Conservation (phyloP, 2,113 vertebrate species). For the Romanogobio albipinnatus region DNA sequence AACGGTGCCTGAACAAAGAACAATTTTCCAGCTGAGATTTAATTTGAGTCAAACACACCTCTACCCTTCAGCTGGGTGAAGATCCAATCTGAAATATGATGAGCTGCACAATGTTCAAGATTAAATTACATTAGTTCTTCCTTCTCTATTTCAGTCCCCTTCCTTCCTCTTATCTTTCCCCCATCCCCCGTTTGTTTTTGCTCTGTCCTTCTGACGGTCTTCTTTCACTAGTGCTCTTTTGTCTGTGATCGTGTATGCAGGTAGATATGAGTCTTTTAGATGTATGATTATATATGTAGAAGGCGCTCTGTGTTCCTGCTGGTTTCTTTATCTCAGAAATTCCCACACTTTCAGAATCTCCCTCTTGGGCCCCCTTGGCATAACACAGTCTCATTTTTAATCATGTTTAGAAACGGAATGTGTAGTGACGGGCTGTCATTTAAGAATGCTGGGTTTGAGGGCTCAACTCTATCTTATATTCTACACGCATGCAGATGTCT, state of each 20-base stretch:
- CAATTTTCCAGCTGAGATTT: constrained; percentile 24
- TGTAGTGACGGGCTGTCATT: constrained; percentile 35
- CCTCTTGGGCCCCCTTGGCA: constrained; percentile 18
- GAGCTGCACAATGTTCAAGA: constrained; percentile 6
- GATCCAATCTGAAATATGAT: constrained; percentile 40
- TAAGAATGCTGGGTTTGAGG: not conserved
- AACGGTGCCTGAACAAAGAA: not conserved
- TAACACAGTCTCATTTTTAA: not conserved
- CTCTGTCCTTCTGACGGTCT: not conserved
- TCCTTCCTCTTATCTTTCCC: not conserved
- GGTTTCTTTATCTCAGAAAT: constrained; percentile 7
- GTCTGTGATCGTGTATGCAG: not conserved
- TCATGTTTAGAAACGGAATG: not conserved
- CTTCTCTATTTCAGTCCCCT: not conserved
- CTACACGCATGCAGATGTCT: not conserved
- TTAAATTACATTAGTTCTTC: not conserved
- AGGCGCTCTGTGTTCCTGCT: not conserved
- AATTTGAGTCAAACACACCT: constrained; percentile 43
- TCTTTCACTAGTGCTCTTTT: not conserved
- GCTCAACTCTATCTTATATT: not conserved
- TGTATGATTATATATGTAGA: not conserved
- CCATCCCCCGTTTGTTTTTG: not conserved
- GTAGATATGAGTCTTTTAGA: not conserved
- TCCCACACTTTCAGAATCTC: not conserved
- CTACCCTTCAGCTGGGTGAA: constrained; percentile 13